These are phyloP conservation scores for Momotus momota DNA, from an alignment of 2,797 vertebrate species.

Conservation along the genomic window DNA sequence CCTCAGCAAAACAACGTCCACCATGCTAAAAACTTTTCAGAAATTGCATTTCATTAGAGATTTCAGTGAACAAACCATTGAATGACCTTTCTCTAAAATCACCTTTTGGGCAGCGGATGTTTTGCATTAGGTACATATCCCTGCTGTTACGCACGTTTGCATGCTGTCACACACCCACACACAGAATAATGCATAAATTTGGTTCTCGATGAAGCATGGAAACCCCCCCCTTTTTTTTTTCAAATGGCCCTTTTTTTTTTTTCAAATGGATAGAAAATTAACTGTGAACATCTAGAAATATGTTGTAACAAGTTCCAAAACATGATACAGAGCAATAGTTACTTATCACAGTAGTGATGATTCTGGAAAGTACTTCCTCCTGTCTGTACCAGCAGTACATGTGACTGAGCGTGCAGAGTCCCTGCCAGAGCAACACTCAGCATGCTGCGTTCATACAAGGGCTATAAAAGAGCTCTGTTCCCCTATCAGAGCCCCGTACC, in stretches of 20 bases:
- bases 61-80: neutral
- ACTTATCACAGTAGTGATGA: neutral
- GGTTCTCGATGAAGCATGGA: neutral
- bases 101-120: neutral
- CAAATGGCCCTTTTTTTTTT: neutral
- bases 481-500: neutral
- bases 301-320: neutral
- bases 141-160: neutral
- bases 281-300: neutral
- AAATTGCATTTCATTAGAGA: neutral
- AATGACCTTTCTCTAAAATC: neutral
- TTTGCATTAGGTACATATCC: neutral
- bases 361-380: neutral
- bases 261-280: neutral
- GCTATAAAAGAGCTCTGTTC: rapidly evolving
- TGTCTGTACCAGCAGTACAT: neutral
- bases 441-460: rapidly evolving
- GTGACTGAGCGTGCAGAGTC: neutral
- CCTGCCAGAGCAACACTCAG: neutral
- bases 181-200: neutral
- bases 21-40: neutral
- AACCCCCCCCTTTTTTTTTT: neutral
- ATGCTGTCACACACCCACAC: neutral
- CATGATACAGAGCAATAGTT: neutral
- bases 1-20: neutral